Evolutionary conservation across 1,140 invertebrate species (phyloP), one percentile per base, ranked within the genome.

Genomic region (Brachionus manjavacas): DNA sequence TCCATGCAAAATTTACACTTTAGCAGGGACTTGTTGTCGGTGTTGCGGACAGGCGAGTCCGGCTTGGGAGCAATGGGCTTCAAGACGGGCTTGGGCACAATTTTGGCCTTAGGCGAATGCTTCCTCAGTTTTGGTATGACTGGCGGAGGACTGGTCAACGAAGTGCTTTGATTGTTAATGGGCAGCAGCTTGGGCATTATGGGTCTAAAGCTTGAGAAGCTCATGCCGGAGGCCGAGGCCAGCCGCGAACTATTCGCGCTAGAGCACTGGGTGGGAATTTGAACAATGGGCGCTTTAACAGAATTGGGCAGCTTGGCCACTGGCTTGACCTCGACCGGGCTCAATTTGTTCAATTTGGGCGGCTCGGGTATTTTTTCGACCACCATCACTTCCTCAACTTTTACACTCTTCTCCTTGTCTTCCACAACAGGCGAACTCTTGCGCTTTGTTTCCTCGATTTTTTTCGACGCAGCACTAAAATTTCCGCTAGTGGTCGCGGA

Each of bases 1-100:
- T 81, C 49, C 52, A 64, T 81, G 16, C 79, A 81, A 68, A 81
- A 81, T 81, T 81, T 81, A 46, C 79, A 81, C 60, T 81, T 81
- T 31, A 68, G 39, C 9, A 64, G 16, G 11, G 41, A 43, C 25
- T 25, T 64, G 66, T 12, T 39, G 4, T 60, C 52, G 16, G 3
- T 60, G 20, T 60, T 60, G n/a, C 52, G 52, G 9, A 60, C 52
- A 60, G 52, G 31, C 14, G 28, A 20, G n/a, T 39, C 35, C 1
- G 68, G 68, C 9, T 72, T 72, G 39, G 68, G 68, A 0, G 68
- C 68, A 16, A 72, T 72, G 6, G 68, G 35, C 66, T 68, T 68
- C 14, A 68, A 3, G 11, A 11, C 16, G 14, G 31, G 11, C 31
- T 39, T 39, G 43, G 16, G 28, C 16, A 16, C 35, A 41, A 16